phyloP scores from a whole-genome alignment of 2,888 invertebrate genomes.

The Ferdinandea cuprea region DNA sequence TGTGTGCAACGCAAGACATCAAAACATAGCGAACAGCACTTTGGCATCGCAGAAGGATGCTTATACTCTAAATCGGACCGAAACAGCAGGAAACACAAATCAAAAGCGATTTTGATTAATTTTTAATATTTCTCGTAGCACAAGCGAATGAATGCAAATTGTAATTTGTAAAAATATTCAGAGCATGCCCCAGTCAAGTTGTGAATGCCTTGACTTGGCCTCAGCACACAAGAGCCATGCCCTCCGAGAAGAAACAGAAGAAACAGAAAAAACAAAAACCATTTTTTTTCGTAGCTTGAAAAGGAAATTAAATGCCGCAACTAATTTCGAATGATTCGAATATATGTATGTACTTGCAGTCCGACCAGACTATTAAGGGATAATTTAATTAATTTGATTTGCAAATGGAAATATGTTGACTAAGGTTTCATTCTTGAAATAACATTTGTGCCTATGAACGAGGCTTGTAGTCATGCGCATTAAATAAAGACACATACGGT shows the following conservation, averaged over 20 bases:
- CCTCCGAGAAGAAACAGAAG: conserved; percentile 20
- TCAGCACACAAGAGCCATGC: not conserved
- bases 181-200: conserved; percentile 25
- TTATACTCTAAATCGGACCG: conserved; percentile 42
- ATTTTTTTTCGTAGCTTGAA: too few relatives aligned
- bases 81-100: conserved; percentile 81
- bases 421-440: not conserved
- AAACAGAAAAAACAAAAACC: too few relatives aligned
- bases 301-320: conserved; percentile 67
- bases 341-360: not conserved
- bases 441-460: not conserved
- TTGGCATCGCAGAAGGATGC: not conserved
- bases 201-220: conserved; percentile 1
- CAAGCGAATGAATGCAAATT: conserved; percentile 66
- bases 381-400: conserved; percentile 48
- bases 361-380: conserved; percentile 7
- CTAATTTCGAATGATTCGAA: conserved; percentile 48
- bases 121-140: conserved; percentile 77
- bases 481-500: too few relatives aligned
- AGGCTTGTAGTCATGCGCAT: not conserved
- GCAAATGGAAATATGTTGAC: not conserved
- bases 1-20: conserved; percentile 58
- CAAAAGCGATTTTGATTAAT: conserved; percentile 81
- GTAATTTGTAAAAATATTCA: conserved; percentile 40
- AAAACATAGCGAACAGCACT: conserved; percentile 43